Percentiles rank a stretch among this genome's conserved stretches.
These are phyloP conservation scores for Odocoileus virginianus DNA, from an alignment of 2,113 vertebrate species.

Conservation along the genomic window DNA sequence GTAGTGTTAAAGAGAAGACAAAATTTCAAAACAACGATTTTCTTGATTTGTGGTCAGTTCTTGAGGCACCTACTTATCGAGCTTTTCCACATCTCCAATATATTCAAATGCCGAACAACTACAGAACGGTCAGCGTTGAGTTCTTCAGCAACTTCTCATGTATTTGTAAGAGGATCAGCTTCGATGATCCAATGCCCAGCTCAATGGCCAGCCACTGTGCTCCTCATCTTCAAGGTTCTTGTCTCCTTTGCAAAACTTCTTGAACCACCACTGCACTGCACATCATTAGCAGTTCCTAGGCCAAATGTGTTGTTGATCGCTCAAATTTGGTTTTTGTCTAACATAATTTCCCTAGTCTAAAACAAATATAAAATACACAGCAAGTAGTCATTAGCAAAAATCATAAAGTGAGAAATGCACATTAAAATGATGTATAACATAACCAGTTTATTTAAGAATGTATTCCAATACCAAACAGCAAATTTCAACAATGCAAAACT, in stretches of 20 bases:
- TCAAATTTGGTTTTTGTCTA: background rate
- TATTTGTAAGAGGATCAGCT: background rate
- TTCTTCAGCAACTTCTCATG: background rate
- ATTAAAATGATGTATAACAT: background rate
- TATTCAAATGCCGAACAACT: background rate
- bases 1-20: background rate
- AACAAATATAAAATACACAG: background rate
- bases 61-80: background rate
- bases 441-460: background rate
- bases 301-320: background rate
- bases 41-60: background rate
- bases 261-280: background rate
- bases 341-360: background rate
- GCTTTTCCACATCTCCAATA: background rate
- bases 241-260: background rate
- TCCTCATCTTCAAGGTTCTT: background rate
- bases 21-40: fast-evolving
- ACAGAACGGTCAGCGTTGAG: fast-evolving
- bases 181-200: no score
- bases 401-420: background rate
- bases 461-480: background rate
- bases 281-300: background rate
- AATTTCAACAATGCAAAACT: background rate
- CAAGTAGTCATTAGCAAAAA: background rate
- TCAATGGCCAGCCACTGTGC: background rate